These are phyloP conservation scores for Notamacropus eugenii DNA, from an alignment of 2,797 vertebrate species.

Conservation along the genomic window DNA sequence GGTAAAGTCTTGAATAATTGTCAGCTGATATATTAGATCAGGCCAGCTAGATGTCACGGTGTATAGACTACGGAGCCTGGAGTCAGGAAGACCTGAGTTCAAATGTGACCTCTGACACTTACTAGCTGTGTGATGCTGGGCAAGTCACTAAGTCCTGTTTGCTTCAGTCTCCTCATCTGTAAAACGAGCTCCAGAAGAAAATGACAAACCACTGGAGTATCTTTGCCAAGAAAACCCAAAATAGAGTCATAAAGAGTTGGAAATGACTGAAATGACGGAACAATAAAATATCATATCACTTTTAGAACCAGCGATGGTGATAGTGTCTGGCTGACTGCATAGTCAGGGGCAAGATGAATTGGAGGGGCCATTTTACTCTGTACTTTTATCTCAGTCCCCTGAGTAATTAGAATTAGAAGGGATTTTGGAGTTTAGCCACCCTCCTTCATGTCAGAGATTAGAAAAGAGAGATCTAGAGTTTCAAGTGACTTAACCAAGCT, in stretches of 20 bases:
- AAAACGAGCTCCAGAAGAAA: background rate
- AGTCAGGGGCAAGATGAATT: background rate
- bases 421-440: background rate
- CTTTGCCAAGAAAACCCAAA: background rate
- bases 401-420: conserved; percentile 17
- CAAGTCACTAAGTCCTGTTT: background rate
- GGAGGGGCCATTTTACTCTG: conserved; percentile 11
- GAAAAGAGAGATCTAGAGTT: background rate
- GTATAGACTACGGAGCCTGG: background rate
- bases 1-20: background rate
- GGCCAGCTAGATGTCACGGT: background rate
- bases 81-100: background rate
- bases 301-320: background rate
- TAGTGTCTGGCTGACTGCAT: background rate
- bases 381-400: background rate
- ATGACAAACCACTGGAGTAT: background rate
- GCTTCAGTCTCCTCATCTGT: background rate
- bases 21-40: background rate
- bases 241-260: background rate
- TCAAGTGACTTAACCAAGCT: background rate
- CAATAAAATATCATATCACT: background rate
- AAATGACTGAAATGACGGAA: background rate
- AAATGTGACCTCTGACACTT: background rate
- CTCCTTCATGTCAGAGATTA: background rate
- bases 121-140: background rate